A percentile compares a stretch with the other conserved stretches of the same genome.
These are phyloP conservation scores for Sphenopsis melanotis DNA, from an alignment of 2,797 vertebrate species.

Conservation along the genomic window DNA sequence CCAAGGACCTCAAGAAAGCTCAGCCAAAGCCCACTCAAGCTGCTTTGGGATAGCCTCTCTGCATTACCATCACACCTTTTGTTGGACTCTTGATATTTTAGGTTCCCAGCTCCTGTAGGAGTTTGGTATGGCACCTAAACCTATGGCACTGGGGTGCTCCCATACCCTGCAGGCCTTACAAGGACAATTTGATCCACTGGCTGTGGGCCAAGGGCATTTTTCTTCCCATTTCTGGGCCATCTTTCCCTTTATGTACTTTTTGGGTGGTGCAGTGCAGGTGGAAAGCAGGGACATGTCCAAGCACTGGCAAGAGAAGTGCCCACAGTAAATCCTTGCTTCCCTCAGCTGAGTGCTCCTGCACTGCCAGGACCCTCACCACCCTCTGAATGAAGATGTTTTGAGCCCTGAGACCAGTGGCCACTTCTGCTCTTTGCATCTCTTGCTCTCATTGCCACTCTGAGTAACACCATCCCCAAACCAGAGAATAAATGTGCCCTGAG, in stretches of 20 bases:
- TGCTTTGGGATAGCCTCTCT: background rate
- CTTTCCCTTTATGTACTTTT: background rate
- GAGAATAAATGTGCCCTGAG: background rate
- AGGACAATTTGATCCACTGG: background rate
- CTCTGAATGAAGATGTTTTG: background rate
- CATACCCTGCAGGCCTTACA: background rate
- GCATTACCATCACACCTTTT: background rate
- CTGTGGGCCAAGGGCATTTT: background rate
- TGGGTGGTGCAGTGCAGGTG: fast-evolving
- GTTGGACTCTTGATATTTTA: fast-evolving
- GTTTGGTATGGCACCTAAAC: background rate
- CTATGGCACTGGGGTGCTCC: fast-evolving
- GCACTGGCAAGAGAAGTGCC: too few relatives aligned
- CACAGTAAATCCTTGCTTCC: background rate
- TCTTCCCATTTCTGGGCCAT: background rate
- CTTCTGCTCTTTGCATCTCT: background rate
- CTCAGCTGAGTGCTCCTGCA: background rate
- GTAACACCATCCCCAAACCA: background rate
- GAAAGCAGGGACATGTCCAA: background rate
- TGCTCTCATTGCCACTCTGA: background rate
- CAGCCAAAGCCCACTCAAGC: background rate
- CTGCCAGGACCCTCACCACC: background rate
- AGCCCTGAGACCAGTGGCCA: background rate
- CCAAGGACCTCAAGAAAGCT: background rate
- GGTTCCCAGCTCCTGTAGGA: background rate